These are phyloP conservation scores for Sinosuthora webbiana DNA, from an alignment of 2,113 vertebrate species.

Conservation along the genomic window DNA sequence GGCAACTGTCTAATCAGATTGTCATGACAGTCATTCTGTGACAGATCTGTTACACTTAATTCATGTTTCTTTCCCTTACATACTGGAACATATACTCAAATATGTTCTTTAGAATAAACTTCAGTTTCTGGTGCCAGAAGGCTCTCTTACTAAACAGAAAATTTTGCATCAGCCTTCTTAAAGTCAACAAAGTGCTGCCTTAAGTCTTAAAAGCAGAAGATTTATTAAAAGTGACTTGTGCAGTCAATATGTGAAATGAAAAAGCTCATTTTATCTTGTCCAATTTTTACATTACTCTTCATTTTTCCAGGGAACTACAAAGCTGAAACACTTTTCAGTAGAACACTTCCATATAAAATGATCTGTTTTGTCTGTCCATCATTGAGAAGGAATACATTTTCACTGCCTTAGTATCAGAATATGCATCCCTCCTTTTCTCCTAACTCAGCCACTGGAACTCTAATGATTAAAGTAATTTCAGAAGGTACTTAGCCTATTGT, in stretches of 20 bases:
- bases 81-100: not conserved
- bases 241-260: slow-evolving; percentile 71
- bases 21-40: not conserved
- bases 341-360: slow-evolving; percentile 67
- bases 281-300: slow-evolving; percentile 73
- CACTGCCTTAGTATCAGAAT: slow-evolving; percentile 46
- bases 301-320: slow-evolving; percentile 67
- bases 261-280: slow-evolving; percentile 69
- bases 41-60: not conserved
- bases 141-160: slow-evolving; percentile 6
- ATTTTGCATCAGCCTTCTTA: slow-evolving; percentile 29
- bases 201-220: slow-evolving; percentile 53
- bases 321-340: slow-evolving; percentile 56
- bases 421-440: slow-evolving; percentile 72
- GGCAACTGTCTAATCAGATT: not conserved
- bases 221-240: slow-evolving; percentile 69
- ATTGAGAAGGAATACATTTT: slow-evolving; percentile 61
- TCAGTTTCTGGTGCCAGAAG: not conserved
- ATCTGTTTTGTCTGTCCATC: slow-evolving; percentile 66
- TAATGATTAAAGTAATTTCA: slow-evolving; percentile 62
- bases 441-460: slow-evolving; percentile 64
- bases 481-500: slow-evolving; percentile 28
- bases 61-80: not conserved
- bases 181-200: slow-evolving; percentile 54
- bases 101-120: not conserved